Conservation (phyloP, 2,113 vertebrate genomes). For the Origma solitaria region DNA sequence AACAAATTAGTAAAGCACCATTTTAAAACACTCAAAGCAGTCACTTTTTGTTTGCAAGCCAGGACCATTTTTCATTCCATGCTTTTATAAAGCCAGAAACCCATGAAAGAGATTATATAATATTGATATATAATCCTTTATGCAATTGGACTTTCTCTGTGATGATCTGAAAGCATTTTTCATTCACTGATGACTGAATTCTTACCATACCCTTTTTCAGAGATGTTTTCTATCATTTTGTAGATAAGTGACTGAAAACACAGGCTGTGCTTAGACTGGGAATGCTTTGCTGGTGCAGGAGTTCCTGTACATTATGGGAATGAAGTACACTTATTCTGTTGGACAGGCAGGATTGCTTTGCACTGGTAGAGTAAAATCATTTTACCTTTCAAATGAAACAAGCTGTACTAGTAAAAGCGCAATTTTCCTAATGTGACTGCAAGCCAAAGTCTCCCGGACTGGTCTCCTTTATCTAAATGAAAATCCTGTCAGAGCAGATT, state of each 20-base stretch:
- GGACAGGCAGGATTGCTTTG: not conserved
- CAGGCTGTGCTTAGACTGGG: not conserved
- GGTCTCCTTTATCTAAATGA: not conserved
- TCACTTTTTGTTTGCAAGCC: not conserved
- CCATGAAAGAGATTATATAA: not conserved
- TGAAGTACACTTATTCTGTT: not conserved
- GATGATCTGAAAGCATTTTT: not conserved
- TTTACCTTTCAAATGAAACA: not conserved
- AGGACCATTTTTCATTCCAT: not conserved
- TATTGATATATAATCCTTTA: not conserved
- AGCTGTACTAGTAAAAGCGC: not conserved
- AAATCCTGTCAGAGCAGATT: slow-evolving; percentile 7
- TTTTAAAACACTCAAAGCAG: not conserved
- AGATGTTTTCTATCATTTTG: not conserved
- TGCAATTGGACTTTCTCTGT: not conserved
- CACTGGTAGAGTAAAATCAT: not conserved
- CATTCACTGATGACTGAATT: not conserved
- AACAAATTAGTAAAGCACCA: not conserved
- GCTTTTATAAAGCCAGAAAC: not conserved
- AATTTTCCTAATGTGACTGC: not conserved
- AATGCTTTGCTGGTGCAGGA: not conserved
- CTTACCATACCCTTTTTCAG: not conserved
- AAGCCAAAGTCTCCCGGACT: not conserved
- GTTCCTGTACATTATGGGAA: not conserved
- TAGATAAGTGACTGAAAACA: not conserved